A percentile compares a stretch with the other conserved stretches of the same genome.
Evolutionary conservation across 2,888 invertebrate genomes (phyloP).

Genomic region (Eupithecia subfuscata): DNA sequence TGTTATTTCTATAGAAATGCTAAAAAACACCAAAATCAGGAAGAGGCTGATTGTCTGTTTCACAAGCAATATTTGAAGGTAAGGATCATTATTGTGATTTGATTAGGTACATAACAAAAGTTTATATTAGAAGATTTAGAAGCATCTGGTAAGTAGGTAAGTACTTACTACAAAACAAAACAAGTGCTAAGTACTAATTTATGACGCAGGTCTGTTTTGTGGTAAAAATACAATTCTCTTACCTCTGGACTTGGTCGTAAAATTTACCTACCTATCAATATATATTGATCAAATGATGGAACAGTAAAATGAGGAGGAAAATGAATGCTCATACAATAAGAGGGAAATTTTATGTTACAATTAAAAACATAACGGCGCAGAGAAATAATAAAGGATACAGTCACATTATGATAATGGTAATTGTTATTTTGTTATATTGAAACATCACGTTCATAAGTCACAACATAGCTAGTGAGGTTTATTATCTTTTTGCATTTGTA

Average conservation of each 20-base stretch:
- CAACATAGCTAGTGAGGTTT: not conserved
- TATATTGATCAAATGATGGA: not conserved
- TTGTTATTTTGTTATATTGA: constrained; percentile 1
- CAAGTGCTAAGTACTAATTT: not conserved
- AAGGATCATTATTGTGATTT: not conserved
- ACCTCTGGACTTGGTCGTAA: not conserved
- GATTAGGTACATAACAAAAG: not conserved
- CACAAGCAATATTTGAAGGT: not conserved
- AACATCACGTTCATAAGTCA: not conserved
- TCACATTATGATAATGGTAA: not conserved
- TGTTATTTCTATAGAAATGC: not conserved
- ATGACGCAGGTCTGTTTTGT: not conserved
- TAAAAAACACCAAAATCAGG: not conserved
- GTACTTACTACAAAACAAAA: not conserved
- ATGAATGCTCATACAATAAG: not conserved
- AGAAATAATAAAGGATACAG: not conserved
- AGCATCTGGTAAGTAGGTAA: not conserved
- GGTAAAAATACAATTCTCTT: not conserved
- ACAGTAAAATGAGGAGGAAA: not conserved
- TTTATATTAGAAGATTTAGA: not conserved
- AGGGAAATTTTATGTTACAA: not conserved
- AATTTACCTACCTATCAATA: not conserved
- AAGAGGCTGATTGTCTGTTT: not conserved
- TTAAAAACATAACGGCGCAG: not conserved
- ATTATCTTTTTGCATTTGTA: not conserved